These are phyloP conservation scores for Tapirus indicus DNA, from an alignment of 2,797 vertebrate species.

Conservation along the genomic window DNA sequence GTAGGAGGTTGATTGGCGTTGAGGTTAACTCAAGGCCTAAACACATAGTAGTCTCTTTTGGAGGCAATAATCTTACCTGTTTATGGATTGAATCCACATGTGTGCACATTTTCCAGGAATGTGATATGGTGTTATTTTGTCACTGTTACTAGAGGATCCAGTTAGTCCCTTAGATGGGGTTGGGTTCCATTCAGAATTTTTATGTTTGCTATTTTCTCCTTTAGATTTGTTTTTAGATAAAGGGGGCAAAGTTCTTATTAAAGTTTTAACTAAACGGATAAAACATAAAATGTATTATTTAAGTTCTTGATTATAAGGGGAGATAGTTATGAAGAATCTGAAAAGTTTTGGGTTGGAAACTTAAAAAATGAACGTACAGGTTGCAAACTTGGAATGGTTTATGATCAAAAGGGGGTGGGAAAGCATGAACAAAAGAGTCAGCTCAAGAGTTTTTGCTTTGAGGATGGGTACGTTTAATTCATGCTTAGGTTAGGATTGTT, in stretches of 20 bases:
- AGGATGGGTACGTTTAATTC: neutral
- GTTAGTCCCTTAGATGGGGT: neutral
- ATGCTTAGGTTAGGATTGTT: slow-evolving; percentile 43
- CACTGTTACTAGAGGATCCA: neutral
- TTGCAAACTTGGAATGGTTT: slow-evolving; percentile 29
- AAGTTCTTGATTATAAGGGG: neutral
- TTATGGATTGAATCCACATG: neutral
- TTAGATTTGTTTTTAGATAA: slow-evolving; percentile 52
- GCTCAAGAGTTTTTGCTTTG: slow-evolving; percentile 18
- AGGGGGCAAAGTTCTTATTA: neutral
- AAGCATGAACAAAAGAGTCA: neutral
- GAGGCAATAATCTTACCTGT: neutral
- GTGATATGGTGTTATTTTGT: neutral
- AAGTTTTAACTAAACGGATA: neutral
- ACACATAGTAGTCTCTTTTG: neutral
- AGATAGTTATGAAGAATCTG: slow-evolving; percentile 13
- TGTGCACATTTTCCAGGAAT: neutral
- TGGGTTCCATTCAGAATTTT: slow-evolving; percentile 54
- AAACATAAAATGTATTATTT: neutral
- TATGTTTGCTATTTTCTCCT: neutral
- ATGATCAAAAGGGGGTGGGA: neutral
- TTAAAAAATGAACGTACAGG: neutral
- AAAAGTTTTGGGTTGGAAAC: neutral
- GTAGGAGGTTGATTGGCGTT: neutral
- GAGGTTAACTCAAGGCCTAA: neutral